Evolutionary conservation across 2,888 invertebrate species (phyloP).

Genomic region (Aleiodes alternator): DNA sequence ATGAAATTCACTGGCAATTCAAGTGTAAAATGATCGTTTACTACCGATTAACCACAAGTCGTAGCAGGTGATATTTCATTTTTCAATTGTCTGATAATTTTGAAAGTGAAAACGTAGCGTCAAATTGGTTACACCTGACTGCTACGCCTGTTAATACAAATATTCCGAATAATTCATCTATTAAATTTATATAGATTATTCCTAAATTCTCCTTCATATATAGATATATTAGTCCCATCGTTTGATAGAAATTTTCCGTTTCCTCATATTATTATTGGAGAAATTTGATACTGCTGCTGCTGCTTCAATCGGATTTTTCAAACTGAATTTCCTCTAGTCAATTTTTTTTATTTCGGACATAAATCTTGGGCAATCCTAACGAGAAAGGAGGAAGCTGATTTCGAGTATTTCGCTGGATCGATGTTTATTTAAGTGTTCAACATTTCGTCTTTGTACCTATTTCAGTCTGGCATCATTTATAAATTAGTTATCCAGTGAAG

Average conservation of each 20-base stretch:
- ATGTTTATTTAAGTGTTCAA: constrained; percentile 5
- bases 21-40: constrained; percentile 46
- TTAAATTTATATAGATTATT: not conserved
- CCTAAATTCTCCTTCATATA: constrained; percentile 27
- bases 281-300: not conserved
- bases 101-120: constrained; percentile 68
- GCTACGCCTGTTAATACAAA: not conserved
- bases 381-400: constrained; percentile 73
- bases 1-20: constrained; percentile 38
- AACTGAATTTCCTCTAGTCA: no score
- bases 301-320: not conserved
- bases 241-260: not conserved
- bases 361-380: constrained; percentile 47
- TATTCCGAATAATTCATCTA: constrained; percentile 18
- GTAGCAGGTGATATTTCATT: constrained; percentile 35
- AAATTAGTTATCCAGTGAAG: no score
- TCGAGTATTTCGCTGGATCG: constrained; percentile 26
- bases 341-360: not conserved
- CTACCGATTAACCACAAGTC: constrained; percentile 31
- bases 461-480: not conserved
- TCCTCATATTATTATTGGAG: not conserved
- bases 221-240: not conserved
- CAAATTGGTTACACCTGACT: constrained; percentile 65
- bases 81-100: constrained; percentile 40
- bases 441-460: constrained; percentile 4